Evolutionary conservation across 2,797 vertebrate genomes (phyloP), one percentile per base, ranked within the genome.

Genomic region (Phaenicophaeus curvirostris): DNA sequence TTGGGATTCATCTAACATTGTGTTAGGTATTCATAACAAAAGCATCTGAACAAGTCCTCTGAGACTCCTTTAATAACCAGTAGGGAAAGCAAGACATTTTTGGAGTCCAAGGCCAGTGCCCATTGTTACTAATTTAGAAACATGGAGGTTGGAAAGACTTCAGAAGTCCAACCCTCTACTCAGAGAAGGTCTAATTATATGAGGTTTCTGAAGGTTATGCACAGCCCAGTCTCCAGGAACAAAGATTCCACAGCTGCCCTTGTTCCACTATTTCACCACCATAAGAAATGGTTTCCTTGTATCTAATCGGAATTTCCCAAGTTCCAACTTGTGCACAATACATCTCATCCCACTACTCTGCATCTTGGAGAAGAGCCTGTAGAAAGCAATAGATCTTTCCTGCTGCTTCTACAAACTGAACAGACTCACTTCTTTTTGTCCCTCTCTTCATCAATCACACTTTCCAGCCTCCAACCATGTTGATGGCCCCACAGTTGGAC

Each of bases 241-340:
- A 57, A 31, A 67, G 44, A 51, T 42, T 69, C 20, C 20, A 57
- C 27, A 46, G 23, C 8, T 0, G 0, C n/a, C 28, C 18, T 23
- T 41, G 14, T 65, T 74, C 24, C 16, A 44, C 13, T 39, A 50
- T 35, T 85, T 42, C 54, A 86, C 2, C 10, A 58, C 21, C 5
- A 58, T 25, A 44, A 72, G 54, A 41, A 25, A 12, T 27, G 3
- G 19, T 79, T 71, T 46, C 13, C 18, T 71, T 50, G 35, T 21
- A 42, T 8, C 13, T 62, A 48, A 48, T 57, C 28, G 53, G 33
- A 44, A 75, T 67, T 83, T 71, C 24, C 57, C 14, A 21, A 62
- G 31, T 79, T 79, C 48, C 14, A 53, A 30, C 18, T 44, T 28
- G 11, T 13, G 14, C 3, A 62, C 5, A 18, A 75, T 62, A 14